phyloP scores from a whole-genome alignment of 30 jellyfish, hydroid and myxozoan genomes.

The Rhopilema esculentum region DNA sequence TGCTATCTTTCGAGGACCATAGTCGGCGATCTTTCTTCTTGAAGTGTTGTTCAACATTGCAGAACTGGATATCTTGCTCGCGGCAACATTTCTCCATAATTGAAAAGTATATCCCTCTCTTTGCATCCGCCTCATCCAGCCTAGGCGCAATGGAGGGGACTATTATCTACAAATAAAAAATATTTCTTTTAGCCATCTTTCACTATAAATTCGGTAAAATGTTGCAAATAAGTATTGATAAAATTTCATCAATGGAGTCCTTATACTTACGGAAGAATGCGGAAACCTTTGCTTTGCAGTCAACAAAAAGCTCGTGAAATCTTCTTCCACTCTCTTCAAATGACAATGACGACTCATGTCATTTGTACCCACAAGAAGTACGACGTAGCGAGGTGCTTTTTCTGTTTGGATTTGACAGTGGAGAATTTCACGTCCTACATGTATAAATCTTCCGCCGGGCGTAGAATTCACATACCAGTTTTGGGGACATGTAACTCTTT shows the following conservation, averaged over 20 bases:
- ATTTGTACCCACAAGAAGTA: constrained; percentile 40
- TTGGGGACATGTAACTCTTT: not conserved
- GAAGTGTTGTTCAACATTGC: not conserved
- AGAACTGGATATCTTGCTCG: not conserved
- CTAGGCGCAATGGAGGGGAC: constrained; percentile 14
- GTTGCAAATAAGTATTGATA: too few relatives aligned
- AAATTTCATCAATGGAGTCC: too few relatives aligned
- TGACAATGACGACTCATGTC: not conserved
- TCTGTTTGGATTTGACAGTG: not conserved
- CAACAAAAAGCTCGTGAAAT: not conserved
- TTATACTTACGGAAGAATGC: not conserved
- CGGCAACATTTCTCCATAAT: not conserved
- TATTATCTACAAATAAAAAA: not conserved
- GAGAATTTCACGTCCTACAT: not conserved
- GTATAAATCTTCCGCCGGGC: constrained; percentile 17
- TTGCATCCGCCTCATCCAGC: constrained; percentile 3
- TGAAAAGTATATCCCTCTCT: not conserved
- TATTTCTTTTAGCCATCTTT: too few relatives aligned
- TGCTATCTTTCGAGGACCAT: constrained; percentile 16
- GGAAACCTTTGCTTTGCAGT: constrained; percentile 20
- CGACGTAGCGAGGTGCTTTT: not conserved
- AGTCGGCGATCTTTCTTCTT: not conserved
- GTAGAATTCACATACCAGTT: constrained; percentile 41
- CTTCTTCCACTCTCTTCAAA: not conserved
- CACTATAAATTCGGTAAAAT: too few relatives aligned